These are phyloP conservation scores for Aporophyla lueneburgensis DNA, from an alignment of 2,888 invertebrate genomes.

Conservation along the genomic window DNA sequence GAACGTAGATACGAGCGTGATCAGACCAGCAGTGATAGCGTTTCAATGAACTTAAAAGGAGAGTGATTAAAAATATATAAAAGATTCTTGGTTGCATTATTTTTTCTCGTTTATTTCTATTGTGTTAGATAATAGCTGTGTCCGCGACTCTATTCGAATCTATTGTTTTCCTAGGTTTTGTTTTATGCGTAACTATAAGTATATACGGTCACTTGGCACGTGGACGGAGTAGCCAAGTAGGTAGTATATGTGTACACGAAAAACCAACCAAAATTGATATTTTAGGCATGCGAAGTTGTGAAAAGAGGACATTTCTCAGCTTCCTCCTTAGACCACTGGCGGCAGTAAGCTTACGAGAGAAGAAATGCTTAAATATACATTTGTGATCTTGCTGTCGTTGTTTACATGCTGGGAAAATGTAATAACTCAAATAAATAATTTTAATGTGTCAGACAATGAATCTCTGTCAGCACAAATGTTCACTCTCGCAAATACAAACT, in stretches of 20 bases:
- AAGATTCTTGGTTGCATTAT: conserved; percentile 14
- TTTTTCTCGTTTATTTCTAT: conserved; percentile 39
- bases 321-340: not conserved
- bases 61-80: conserved; percentile 42
- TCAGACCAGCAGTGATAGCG: conserved; percentile 40
- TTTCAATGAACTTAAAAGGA: conserved; percentile 49
- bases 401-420: not conserved
- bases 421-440: not conserved
- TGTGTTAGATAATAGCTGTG: conserved; percentile 25
- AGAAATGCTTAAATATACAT: not conserved
- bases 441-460: not conserved
- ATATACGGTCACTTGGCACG: not conserved
- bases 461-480: conserved; percentile 5
- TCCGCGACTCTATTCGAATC: not conserved
- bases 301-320: not conserved
- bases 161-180: not conserved
- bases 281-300: not conserved
- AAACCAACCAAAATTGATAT: not conserved
- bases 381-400: not conserved
- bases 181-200: not conserved
- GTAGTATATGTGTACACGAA: too few relatives aligned
- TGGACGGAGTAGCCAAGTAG: too few relatives aligned
- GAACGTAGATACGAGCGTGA: conserved; percentile 49
- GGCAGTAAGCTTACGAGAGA: not conserved
- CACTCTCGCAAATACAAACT: conserved; percentile 27